Evolutionary conservation across 2,113 vertebrate species (phyloP), one percentile per base, ranked within the genome.

Genomic region (Polypterus senegalus): DNA sequence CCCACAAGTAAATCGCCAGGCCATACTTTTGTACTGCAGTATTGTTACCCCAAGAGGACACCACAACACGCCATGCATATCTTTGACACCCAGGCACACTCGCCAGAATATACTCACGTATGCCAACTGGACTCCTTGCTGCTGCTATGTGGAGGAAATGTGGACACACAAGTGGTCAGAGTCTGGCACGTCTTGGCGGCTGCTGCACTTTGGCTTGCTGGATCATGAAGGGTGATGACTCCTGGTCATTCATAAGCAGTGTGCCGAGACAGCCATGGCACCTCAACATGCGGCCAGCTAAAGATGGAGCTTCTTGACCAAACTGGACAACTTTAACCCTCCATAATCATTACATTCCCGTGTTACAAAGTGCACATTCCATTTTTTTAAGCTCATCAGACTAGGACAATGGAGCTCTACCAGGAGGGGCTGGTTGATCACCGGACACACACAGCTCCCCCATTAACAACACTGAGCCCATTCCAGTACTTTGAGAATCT

Each of bases 51-150:
- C 51, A 52, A 7, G 27, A 27, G 27, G 27, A 27, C 27, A 27
- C 27, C 27, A 27, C 27, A 27, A 27, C 27, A 27, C 27, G 27
- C 27, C 27, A 27, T 27, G 27, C 27, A 27, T 27, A 27, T 27
- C 27, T 27, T 27, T 27, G 27, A 69, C 83, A 92, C 85, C 85
- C 79, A 2, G 81, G 77, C 74, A 76, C 80, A 76, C 81, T 86
- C 88, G 89, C 81, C 69, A 78, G 76, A 79, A 85, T 43, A 49
- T 93, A 93, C 91, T 97, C 88, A 89, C 87, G 86, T 88, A 91
- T 81, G 89, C 86, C 86, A 92, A 82, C 83, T 88, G 80, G 68
- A 83, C 83, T 77, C 83, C 84, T 82, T 84, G 83, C 82, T 84
- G 85, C 71, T 74, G 83, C 86, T 70, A 70, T 65, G 69, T 53